phyloP scores from a whole-genome alignment of 1,140 invertebrate genomes.

The Cydia strobilella region DNA sequence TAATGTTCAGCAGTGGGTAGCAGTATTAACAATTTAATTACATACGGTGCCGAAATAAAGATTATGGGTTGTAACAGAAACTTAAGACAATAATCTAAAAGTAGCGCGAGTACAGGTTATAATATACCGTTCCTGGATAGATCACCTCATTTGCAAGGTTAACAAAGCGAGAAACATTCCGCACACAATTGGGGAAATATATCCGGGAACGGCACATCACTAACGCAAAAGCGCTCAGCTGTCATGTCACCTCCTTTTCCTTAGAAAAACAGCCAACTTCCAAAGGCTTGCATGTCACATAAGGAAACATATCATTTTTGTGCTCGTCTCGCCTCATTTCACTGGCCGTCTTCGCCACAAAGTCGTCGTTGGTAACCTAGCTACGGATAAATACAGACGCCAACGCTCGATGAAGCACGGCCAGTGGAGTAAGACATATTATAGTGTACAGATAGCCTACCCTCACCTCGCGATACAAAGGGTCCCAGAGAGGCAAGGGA shows the following conservation, averaged over 20 bases:
- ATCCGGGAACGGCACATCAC: slow-evolving; percentile 35
- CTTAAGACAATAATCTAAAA: slow-evolving; percentile 31
- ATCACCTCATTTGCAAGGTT: background rate
- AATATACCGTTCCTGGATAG: background rate
- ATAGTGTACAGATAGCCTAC: slow-evolving; percentile 41
- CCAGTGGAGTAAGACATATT: slow-evolving; percentile 50
- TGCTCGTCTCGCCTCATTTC: slow-evolving; percentile 62
- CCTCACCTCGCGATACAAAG: slow-evolving; percentile 40
- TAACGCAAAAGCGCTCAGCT: slow-evolving; percentile 36
- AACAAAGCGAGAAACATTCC: background rate
- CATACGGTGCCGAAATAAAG: background rate
- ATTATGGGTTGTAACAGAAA: slow-evolving; percentile 38
- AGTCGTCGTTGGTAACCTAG: slow-evolving; percentile 63
- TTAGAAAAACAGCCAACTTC: slow-evolving; percentile 47
- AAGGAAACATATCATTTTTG: slow-evolving; percentile 65
- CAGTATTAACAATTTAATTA: slow-evolving; percentile 26
- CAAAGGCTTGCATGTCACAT: slow-evolving; percentile 54
- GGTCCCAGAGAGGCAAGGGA: slow-evolving; percentile 44
- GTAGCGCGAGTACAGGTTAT: background rate
- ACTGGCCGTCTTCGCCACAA: slow-evolving; percentile 58
- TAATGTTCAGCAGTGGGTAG: slow-evolving; percentile 24
- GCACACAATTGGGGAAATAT: slow-evolving; percentile 25
- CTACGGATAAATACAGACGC: slow-evolving; percentile 60
- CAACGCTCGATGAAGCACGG: slow-evolving; percentile 47
- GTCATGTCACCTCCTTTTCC: slow-evolving; percentile 49